phyloP scores from a whole-genome alignment of 2,797 vertebrate species.

The Rhincodon typus region DNA sequence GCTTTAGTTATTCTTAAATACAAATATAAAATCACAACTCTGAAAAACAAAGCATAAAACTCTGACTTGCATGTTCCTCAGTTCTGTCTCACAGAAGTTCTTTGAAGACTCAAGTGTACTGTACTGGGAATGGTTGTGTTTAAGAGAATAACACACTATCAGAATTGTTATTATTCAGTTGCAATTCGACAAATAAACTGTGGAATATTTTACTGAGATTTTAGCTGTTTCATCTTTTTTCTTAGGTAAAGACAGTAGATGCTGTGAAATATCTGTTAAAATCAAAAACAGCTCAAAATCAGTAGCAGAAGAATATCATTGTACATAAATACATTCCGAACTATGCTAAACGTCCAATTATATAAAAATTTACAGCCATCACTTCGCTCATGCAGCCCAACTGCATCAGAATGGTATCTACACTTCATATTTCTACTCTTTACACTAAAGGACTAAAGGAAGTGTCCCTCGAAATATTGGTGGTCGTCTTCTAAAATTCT shows the following conservation, averaged over 20 bases:
- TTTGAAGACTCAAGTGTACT: not conserved
- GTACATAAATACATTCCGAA: not conserved
- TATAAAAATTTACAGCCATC: not conserved
- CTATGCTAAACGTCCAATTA: not conserved
- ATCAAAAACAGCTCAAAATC: not conserved
- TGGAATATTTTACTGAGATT: not conserved
- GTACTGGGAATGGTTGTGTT: not conserved
- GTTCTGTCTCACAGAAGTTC: not conserved
- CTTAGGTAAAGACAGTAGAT: too few relatives aligned
- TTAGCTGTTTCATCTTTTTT: too few relatives aligned
- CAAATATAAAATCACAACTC: not conserved
- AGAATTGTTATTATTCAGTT: not conserved
- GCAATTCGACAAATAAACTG: not conserved
- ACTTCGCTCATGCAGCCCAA: not conserved
- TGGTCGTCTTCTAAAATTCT: too few relatives aligned
- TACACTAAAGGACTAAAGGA: too few relatives aligned
- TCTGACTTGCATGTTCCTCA: not conserved
- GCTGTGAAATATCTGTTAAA: not conserved
- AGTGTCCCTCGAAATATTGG: too few relatives aligned
- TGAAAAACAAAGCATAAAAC: not conserved
- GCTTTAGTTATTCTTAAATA: not conserved
- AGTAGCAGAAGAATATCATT: not conserved
- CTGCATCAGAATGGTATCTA: not conserved
- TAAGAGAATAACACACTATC: not conserved
- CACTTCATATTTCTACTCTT: not conserved